Evolutionary conservation across 2,113 vertebrate species (phyloP).

Genomic region (Cnemophilus loriae): DNA sequence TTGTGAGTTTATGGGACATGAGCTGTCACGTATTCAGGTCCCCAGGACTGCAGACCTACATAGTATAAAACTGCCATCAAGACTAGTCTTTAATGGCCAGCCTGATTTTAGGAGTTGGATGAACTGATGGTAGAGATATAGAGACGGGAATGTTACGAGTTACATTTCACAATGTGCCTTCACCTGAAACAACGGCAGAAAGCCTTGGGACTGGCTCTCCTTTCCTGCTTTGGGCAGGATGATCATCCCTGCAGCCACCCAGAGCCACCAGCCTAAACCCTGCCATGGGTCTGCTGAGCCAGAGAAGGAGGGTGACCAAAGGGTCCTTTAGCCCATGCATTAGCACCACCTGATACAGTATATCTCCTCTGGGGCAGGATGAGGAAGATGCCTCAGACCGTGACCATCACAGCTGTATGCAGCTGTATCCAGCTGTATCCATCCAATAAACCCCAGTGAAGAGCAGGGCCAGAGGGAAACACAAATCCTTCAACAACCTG

Average conservation of each 20-base stretch:
- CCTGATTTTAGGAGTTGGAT: neutral
- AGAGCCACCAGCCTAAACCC: neutral
- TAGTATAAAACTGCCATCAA: neutral
- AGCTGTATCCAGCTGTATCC: slow-evolving; percentile 18
- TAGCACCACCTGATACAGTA: neutral
- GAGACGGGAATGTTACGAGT: neutral
- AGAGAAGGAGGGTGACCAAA: neutral
- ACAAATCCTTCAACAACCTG: neutral
- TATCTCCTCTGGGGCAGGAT: neutral
- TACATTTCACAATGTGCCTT: neutral
- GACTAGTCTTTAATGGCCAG: neutral
- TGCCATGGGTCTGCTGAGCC: neutral
- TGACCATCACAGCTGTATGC: slow-evolving; percentile 16
- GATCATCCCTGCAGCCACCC: neutral
- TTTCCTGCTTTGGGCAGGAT: neutral
- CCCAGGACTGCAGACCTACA: neutral
- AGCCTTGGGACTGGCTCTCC: neutral
- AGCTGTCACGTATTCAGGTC: neutral
- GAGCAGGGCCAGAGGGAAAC: neutral
- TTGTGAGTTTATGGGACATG: neutral
- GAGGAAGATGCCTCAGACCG: neutral
- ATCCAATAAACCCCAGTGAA: neutral
- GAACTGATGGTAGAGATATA: neutral
- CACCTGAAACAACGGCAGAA: neutral
- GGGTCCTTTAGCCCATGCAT: neutral